Conservation (phyloP, 2,888 invertebrate genomes). For the Drosophila bunnanda region DNA sequence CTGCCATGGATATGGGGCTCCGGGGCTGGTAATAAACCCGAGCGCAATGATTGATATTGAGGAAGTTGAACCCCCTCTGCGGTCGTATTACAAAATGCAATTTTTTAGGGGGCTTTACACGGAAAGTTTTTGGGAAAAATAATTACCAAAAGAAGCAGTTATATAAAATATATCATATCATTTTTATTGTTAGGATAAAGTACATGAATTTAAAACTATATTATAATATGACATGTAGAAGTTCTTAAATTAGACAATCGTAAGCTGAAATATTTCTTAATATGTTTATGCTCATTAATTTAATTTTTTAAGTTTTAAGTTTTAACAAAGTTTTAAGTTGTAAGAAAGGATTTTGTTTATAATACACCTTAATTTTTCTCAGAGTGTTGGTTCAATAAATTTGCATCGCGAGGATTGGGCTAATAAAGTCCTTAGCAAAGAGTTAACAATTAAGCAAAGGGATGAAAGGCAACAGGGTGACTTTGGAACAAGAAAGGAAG, state of each 20-base stretch:
- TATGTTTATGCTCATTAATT: too few species aligned
- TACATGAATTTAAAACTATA: not conserved
- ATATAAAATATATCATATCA: too few species aligned
- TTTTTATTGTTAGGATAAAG: too few species aligned
- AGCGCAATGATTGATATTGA: slow-evolving; percentile 78
- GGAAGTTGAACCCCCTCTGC: slow-evolving; percentile 69
- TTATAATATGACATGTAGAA: not conserved
- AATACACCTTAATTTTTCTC: too few species aligned
- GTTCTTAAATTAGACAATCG: not conserved
- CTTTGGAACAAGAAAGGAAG: not conserved
- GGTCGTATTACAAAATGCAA: slow-evolving; percentile 51
- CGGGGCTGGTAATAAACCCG: slow-evolving; percentile 59
- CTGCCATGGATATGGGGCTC: slow-evolving; percentile 24
- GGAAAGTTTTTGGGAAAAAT: slow-evolving; percentile 22
- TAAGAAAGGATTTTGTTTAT: too few species aligned
- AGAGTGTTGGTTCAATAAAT: slow-evolving; percentile 52
- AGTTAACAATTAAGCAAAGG: slow-evolving; percentile 59
- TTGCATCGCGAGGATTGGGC: slow-evolving; percentile 41
- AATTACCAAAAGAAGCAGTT: not conserved
- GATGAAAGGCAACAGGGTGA: slow-evolving; percentile 62
- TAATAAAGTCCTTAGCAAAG: slow-evolving; percentile 69
- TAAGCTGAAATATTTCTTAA: too few species aligned
- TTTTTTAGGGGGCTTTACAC: slow-evolving; percentile 45
- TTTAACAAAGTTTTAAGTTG: too few species aligned
- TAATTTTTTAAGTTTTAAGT: too few species aligned